Evolutionary conservation across 2,888 invertebrate species (phyloP).

Genomic region (Meiosimyza platycephala): DNA sequence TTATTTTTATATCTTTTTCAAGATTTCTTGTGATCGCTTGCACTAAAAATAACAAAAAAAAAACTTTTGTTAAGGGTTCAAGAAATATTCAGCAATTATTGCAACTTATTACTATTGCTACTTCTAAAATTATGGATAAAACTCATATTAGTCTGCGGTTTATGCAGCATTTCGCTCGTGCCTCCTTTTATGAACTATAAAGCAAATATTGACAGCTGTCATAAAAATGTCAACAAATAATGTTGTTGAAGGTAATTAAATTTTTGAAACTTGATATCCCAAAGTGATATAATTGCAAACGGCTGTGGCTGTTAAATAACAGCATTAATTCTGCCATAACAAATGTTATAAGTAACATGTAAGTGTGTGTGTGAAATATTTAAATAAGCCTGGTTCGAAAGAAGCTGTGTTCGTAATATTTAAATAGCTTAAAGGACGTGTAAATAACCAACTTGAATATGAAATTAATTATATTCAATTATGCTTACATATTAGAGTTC

Average conservation of each 20-base stretch:
- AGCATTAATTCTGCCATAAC: conserved; percentile 6
- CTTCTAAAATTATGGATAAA: not conserved
- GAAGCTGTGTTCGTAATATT: not conserved
- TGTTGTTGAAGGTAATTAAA: no score
- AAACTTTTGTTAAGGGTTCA: no score
- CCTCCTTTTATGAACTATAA: no score
- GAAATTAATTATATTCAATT: conserved; percentile 7
- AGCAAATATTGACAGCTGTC: no score
- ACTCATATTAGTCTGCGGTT: conserved; percentile 2
- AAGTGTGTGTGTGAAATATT: not conserved
- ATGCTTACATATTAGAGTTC: not conserved
- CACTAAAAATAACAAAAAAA: no score
- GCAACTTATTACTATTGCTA: no score
- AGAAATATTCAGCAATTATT: no score
- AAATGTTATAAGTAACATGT: not conserved
- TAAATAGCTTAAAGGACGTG: conserved; percentile 19
- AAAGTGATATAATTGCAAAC: conserved; percentile 38
- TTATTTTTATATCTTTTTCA: no score
- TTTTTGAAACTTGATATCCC: not conserved
- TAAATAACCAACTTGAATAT: not conserved
- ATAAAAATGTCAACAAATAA: no score
- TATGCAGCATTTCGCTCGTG: no score
- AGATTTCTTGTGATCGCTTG: no score
- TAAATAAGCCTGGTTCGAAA: not conserved
- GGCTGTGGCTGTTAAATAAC: not conserved